phyloP scores from a whole-genome alignment of 2,113 vertebrate species.

The Oxygymnocypris stewartii region DNA sequence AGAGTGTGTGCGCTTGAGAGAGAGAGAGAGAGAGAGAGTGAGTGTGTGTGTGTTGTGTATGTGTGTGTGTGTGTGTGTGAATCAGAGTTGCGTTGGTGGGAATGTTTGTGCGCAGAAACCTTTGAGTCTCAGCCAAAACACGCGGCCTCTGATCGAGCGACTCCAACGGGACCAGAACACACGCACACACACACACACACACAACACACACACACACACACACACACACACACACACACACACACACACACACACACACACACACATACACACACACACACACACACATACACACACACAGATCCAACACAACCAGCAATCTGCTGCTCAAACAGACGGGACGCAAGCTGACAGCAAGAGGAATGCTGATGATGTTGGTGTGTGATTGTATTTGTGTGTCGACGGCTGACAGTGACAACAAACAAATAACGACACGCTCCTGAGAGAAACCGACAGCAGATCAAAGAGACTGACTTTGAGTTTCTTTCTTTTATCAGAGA shows the following conservation, averaged over 20 bases:
- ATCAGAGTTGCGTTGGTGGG: neutral
- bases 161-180: neutral
- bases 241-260: too few species aligned
- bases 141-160: neutral
- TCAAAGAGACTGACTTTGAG: neutral
- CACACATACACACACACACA: too few species aligned
- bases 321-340: neutral
- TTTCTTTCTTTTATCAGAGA: constrained; percentile 1
- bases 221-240: too few species aligned
- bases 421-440: neutral
- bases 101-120: neutral
- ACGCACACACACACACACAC: neutral
- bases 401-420: neutral
- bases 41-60: too few species aligned
- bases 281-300: neutral
- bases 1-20: too few species aligned
- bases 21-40: too few species aligned
- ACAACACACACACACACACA: too few species aligned
- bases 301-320: neutral
- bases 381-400: neutral
- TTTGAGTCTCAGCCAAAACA: neutral
- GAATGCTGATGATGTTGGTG: neutral
- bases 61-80: too few species aligned
- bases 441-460: neutral
- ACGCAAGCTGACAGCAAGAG: neutral